Base-by-base conservation (phyloP, 1,140 invertebrate genomes). In the Drosophila sulfurigaster region DNA sequence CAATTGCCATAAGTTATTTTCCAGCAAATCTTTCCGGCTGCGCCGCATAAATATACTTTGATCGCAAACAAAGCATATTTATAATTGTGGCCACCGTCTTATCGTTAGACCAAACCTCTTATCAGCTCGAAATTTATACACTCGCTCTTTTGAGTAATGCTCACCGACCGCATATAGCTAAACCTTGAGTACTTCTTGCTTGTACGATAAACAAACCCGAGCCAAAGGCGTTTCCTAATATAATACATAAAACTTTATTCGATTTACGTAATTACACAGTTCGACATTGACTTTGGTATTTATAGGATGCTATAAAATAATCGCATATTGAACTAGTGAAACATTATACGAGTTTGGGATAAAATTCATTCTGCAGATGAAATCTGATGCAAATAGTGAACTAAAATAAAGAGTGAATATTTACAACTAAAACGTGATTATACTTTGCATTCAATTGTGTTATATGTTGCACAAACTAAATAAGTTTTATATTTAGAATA, bases 201-300 rank as follows among this genome's bases (percentile, higher is more conserved):
- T 70, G 43, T 28, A 45, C 51, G 73, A 75, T 75, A 75, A 75
- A 63, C 56, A 63, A 59, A 52, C 30, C 38, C 32, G n/a, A 57
- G 54, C 30, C 63, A 30, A 8, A 43, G 25, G 1, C n/a, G 41
- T 72, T 49, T 13, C 35, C 35, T 45, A 32, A 41, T 7, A 30
- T 28, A 46, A 30, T 3, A 45, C n/a, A 13, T 1, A 32, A 13
- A 25, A 25, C 16, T 16, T 16, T 16, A 16, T 16, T 16, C 20
- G 20, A 25, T 25, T 25, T 25, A 25, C 20, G 20, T 25, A 35
- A 35, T 54, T 54, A 15, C 25, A 15, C 3, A 11, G 28, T 15
- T 54, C n/a, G 28, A 13, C 52, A 30, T 35, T 15, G 52, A 32
- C 52, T 54, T 57, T 41, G 54, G 32, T 57, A 57, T 43, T 58